Conservation (phyloP, 2,797 vertebrate genomes). For the Sebastes goodei region DNA sequence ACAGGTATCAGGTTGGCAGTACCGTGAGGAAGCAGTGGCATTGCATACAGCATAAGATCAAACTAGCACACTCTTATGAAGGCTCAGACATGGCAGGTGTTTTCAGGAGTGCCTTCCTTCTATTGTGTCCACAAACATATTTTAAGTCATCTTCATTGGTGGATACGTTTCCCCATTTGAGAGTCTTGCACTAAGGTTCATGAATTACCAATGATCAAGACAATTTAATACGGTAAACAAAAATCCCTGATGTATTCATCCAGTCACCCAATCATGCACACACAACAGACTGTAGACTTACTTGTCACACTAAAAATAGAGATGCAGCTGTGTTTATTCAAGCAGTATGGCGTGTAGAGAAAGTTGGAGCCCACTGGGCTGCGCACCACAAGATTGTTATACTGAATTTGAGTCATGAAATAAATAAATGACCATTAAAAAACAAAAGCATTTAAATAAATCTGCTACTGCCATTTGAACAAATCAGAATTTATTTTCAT, state of each 20-base stretch:
- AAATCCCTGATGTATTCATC: neutral
- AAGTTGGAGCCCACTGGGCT: neutral
- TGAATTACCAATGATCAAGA: neutral
- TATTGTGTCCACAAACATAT: neutral
- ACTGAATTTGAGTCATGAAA: neutral
- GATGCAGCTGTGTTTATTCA: neutral
- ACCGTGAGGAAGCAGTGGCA: neutral
- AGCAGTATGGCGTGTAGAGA: neutral
- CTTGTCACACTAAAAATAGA: neutral
- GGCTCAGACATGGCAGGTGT: neutral
- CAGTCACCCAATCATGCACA: neutral
- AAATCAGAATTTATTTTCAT: neutral
- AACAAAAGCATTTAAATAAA: neutral
- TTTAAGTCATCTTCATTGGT: neutral
- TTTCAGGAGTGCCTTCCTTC: no score
- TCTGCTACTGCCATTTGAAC: neutral
- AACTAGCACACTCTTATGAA: neutral
- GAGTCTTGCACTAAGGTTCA: neutral
- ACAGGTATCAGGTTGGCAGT: neutral
- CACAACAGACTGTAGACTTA: neutral
- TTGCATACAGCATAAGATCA: neutral
- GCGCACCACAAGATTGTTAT: neutral
- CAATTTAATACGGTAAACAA: neutral
- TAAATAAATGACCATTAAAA: neutral
- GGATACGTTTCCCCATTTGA: neutral